A percentile compares a stretch with the other conserved stretches of the same genome.
Evolutionary conservation across 1,140 invertebrate genomes (phyloP).

Genomic region (Anastatus disparis): DNA sequence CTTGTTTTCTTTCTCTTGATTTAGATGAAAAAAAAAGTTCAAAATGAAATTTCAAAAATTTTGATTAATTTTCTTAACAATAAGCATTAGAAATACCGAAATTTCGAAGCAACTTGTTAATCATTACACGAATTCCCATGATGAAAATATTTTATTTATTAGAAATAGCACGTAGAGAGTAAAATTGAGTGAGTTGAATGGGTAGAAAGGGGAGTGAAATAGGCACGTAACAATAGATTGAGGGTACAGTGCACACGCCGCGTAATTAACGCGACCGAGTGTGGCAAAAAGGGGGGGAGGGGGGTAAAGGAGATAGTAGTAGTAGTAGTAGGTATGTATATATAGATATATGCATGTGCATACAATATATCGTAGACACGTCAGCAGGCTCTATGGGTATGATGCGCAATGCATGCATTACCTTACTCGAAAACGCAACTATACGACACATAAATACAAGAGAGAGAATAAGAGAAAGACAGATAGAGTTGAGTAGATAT

Average conservation of each 20-base stretch:
- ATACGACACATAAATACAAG: constrained; percentile 58
- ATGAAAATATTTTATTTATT: constrained; percentile 20
- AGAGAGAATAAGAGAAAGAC: constrained; percentile 36
- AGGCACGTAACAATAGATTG: background rate
- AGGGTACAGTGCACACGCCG: constrained; percentile 35
- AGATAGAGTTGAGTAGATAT: constrained; percentile 24
- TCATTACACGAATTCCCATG: background rate
- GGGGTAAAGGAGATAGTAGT: no score
- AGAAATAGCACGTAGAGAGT: background rate
- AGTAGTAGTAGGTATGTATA: no score
- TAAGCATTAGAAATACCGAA: no score
- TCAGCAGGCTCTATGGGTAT: constrained; percentile 41
- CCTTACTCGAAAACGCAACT: constrained; percentile 35
- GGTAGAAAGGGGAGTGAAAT: background rate
- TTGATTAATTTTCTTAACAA: no score
- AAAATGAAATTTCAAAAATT: no score
- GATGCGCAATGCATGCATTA: constrained; percentile 63
- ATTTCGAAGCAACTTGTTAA: no score
- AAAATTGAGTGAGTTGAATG: no score
- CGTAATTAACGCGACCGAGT: constrained; percentile 62
- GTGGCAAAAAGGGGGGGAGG: no score
- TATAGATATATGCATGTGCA: background rate
- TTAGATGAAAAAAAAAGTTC: no score
- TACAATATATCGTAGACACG: constrained; percentile 48
- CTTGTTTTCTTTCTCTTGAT: no score